These are phyloP conservation scores for Pammene aurita DNA, from an alignment of 2,888 invertebrate species.

Conservation along the genomic window DNA sequence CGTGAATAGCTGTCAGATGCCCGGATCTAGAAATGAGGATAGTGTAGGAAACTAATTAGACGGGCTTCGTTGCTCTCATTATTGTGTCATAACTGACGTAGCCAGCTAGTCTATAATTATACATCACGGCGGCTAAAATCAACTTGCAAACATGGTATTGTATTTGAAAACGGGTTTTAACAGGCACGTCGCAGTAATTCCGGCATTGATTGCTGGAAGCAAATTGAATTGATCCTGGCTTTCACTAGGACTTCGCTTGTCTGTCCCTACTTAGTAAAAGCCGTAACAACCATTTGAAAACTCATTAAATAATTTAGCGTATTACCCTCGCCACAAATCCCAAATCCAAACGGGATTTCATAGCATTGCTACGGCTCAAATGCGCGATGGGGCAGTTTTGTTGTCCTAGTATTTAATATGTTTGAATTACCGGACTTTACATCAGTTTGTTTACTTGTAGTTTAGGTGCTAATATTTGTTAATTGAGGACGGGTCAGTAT, in stretches of 20 bases:
- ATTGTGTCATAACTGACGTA: too few relatives aligned
- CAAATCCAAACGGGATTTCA: too few relatives aligned
- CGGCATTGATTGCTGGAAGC: constrained; percentile 17
- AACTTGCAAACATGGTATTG: background rate
- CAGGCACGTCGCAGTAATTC: constrained; percentile 8
- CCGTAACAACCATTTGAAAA: too few relatives aligned
- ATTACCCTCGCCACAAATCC: too few relatives aligned
- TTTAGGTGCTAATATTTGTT: background rate
- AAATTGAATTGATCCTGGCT: constrained; percentile 15
- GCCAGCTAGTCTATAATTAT: too few relatives aligned
- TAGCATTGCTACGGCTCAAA: too few relatives aligned
- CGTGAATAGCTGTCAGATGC: too few relatives aligned
- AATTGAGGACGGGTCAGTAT: background rate
- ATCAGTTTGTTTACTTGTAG: background rate
- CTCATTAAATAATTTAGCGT: too few relatives aligned
- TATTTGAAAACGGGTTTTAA: background rate
- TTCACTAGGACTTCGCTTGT: background rate
- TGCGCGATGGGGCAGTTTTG: background rate
- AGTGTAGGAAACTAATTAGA: too few relatives aligned
- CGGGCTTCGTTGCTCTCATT: too few relatives aligned
- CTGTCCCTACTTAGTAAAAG: too few relatives aligned
- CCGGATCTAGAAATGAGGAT: too few relatives aligned
- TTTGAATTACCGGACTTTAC: background rate
- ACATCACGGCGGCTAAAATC: background rate
- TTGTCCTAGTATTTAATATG: constrained; percentile 3